These are phyloP conservation scores for Dicrurus megarhynchus DNA, from an alignment of 2,113 vertebrate species.

Conservation along the genomic window DNA sequence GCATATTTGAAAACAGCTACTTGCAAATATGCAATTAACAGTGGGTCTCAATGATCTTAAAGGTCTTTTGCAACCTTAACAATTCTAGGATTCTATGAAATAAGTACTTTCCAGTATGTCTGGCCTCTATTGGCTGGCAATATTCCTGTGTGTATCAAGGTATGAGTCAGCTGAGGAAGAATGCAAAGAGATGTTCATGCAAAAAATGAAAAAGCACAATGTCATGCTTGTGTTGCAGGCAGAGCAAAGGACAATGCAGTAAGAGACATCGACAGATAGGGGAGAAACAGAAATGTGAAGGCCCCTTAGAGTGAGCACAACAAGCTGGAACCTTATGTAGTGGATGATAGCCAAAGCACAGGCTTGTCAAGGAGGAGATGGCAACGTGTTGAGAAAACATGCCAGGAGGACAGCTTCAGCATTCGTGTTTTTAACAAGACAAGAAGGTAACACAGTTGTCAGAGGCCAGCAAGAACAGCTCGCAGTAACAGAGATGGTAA, in stretches of 20 bases:
- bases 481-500: neutral
- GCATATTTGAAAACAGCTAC: neutral
- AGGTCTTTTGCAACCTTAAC: neutral
- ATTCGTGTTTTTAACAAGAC: neutral
- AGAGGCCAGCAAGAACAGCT: neutral
- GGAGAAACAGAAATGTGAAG: neutral
- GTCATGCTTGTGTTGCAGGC: neutral
- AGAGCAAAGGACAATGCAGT: neutral
- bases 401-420: neutral
- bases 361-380: neutral
- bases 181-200: neutral
- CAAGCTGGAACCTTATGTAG: neutral
- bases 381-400: neutral
- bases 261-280: neutral
- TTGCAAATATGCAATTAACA: neutral
- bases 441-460: neutral
- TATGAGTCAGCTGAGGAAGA: constrained; percentile 36
- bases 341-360: neutral
- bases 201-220: neutral
- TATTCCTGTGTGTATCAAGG: neutral
- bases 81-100: neutral
- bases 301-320: neutral
- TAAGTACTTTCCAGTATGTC: neutral
- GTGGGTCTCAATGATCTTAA: neutral
- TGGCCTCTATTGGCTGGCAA: neutral